Base-by-base conservation (phyloP, 2,888 invertebrate species). In the Philereme vetulata region DNA sequence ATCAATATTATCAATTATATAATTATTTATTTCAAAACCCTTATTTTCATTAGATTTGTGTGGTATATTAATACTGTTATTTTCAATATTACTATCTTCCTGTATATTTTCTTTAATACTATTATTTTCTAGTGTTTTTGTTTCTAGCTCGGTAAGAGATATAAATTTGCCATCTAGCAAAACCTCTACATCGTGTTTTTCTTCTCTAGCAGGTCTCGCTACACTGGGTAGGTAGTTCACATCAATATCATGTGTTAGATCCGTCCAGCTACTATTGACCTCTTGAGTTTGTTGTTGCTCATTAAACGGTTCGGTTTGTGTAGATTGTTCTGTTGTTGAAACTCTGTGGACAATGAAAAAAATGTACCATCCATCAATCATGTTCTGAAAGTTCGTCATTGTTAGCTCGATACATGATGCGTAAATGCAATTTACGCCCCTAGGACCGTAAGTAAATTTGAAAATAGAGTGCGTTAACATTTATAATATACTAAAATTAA, bases 181-280 rank as follows among this genome's bases (percentile, higher is more conserved):
- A 1, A 87, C 72, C 74, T 89, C 86, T 35, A 88, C 76, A 45
- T 89, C 81, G 7, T 79, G 71, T 4, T 64, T 70, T 60, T 86
- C 82, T 21, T 82, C 74, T 60, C 77, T 73, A 0, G 80, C 77
- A 0, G 81, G 76, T 68, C 75, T 76, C 8, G 76, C 66, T 3
- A 62, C 66, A 34, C 74, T 80, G 3, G 78, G 72, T 1, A 84
- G 69, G 57, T 83, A 78, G 74, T 92, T 92, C 0, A 92, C 80
- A 61, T 88, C 86, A 0, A 74, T 89, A 48, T 92, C 92, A 55
- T 85, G 87, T 0, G 89, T 81, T 0, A 92, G 73, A 64, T 92
- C 91, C 5, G 66, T 54, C 86, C 84, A 86, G 33, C 75, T 64
- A n/a, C 70, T 48, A 6, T 69, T 71, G 55, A 40, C 50, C 49